Evolutionary conservation across 1,140 invertebrate genomes (phyloP), one percentile per base, ranked within the genome.

Genomic region (Stegodyphus mimosarum): DNA sequence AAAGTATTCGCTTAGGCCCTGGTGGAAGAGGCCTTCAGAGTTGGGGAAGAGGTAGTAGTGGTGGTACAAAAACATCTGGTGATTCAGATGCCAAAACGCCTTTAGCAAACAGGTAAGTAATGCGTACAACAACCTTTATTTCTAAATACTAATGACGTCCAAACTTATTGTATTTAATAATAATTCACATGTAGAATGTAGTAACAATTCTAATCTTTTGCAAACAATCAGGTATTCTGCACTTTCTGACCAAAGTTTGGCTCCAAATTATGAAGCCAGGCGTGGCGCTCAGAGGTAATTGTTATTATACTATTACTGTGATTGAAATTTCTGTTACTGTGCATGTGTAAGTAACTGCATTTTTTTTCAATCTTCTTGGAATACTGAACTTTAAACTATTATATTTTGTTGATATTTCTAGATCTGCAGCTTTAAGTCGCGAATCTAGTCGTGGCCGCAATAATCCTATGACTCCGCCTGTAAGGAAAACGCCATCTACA

Each of bases 1-100:
- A 90, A 48, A 89, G 88, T 77, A 89, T 91, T 69, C 90, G 91
- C 83, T 88, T 91, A 17, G 91, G 91, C 9, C 90, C 91, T 55
- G 91, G 90, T 66, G 90, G 91, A 70, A 88, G 90, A 75, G 88
- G 89, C 18, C 88, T 89, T 78, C 83, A 87, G 67, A 88, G 87
- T 53, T 91, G 91, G 90, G 88, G 89, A 13, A 75, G 89, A 51
- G 90, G 91, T 18, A 90, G 90, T 73, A 90, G 89, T 81, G 90
- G 90, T 69, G 90, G 90, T 50, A 88, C 88, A 33, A 87, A 87
- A 79, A 67, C 70, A 11, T 5, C 75, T 51, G 13, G 51, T 51
- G 73, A 75, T 53, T 50, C 72, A 7, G 66, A 85, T 50, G 72
- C 48, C 33, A 84, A 83, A 11, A 88, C 88, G 18, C 69, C 88